phyloP scores from a whole-genome alignment of 2,888 invertebrate species.

The Tryphoninae sp. region DNA sequence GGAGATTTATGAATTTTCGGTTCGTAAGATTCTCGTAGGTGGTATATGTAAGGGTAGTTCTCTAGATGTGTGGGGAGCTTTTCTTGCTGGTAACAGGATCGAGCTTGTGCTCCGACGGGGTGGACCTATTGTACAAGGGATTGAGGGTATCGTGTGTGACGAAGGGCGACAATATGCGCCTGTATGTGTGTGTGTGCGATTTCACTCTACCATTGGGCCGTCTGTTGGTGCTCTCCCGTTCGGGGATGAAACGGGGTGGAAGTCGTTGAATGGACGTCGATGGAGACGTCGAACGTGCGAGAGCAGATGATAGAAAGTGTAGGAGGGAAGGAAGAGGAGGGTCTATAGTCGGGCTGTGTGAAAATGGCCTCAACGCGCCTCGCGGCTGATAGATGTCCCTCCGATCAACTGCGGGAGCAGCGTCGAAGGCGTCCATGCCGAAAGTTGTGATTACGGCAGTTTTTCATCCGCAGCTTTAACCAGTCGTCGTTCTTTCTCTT shows the following conservation, averaged over 20 bases:
- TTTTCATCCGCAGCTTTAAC: constrained; percentile 63
- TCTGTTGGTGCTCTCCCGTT: constrained; percentile 7
- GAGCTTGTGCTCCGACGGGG: background rate
- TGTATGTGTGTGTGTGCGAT: background rate
- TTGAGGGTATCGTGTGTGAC: constrained; percentile 16
- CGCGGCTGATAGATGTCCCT: constrained; percentile 69
- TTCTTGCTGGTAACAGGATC: constrained; percentile 50
- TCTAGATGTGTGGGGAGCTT: constrained; percentile 54
- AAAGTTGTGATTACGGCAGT: constrained; percentile 66
- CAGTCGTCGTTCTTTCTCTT: constrained; percentile 41
- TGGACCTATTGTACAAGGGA: constrained; percentile 14
- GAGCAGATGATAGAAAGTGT: constrained; percentile 30
- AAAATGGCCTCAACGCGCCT: constrained; percentile 67
- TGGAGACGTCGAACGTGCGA: constrained; percentile 64
- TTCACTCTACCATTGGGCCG: constrained; percentile 4
- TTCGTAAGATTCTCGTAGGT: constrained; percentile 29
- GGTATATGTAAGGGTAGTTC: constrained; percentile 24
- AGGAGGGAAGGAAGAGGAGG: constrained; percentile 33
- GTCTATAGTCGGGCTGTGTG: constrained; percentile 41
- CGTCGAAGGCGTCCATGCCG: constrained; percentile 63
- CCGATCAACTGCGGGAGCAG: constrained; percentile 57
- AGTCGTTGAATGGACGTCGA: constrained; percentile 61
- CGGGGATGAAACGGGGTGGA: constrained; percentile 52
- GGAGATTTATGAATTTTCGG: constrained; percentile 71
- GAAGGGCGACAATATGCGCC: background rate